Conservation (phyloP, 2,113 vertebrate species). For the Phylloscopus trochilus region DNA sequence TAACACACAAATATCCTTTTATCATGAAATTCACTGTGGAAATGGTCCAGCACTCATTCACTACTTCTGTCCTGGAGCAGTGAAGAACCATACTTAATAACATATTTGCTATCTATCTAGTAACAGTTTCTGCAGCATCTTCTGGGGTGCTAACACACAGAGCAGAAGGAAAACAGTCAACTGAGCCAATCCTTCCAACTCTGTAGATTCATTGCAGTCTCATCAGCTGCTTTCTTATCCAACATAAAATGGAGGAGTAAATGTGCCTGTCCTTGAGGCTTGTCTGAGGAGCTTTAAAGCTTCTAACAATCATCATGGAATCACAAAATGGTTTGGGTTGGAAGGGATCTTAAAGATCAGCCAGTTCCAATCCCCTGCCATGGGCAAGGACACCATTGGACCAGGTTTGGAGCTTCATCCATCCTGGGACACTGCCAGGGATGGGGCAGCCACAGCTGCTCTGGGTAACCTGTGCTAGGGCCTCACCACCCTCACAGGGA, state of each 20-base stretch:
- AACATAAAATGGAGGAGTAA: background rate
- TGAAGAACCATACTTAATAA: background rate
- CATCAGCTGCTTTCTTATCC: background rate
- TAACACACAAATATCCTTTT: background rate
- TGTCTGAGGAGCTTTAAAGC: background rate
- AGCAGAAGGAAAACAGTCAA: background rate
- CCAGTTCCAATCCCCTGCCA: background rate
- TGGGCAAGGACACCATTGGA: fast-evolving
- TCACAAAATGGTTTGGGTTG: background rate
- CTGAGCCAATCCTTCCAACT: background rate
- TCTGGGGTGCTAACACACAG: background rate
- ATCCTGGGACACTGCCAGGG: fast-evolving
- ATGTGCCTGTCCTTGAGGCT: background rate
- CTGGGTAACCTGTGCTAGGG: background rate
- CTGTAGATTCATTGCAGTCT: background rate
- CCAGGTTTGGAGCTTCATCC: background rate
- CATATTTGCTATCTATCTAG: background rate
- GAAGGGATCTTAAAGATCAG: background rate
- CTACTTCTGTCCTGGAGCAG: background rate
- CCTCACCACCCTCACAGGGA: background rate
- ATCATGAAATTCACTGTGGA: background rate
- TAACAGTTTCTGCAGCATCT: background rate
- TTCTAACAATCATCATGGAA: background rate
- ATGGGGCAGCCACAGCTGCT: background rate
- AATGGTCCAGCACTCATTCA: background rate